A percentile compares a stretch with the other conserved stretches of the same genome.
Evolutionary conservation across 1,140 invertebrate genomes (phyloP).

Genomic region (Oreohelix idahoensis): DNA sequence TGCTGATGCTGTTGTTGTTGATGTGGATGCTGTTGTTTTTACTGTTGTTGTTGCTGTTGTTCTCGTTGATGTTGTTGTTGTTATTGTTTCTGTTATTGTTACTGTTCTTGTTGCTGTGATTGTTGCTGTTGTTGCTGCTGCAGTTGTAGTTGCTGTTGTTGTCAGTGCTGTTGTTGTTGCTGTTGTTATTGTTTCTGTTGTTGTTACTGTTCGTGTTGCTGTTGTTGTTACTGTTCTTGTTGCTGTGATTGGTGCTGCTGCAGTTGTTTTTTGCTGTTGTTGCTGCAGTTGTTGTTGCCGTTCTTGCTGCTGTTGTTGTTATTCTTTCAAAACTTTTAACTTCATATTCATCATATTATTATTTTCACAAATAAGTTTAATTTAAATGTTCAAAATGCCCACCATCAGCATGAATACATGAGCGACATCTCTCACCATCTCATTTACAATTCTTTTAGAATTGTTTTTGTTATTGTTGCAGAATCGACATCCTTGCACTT

Average conservation of each 20-base stretch:
- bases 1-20: neutral
- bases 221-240: neutral
- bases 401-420: too few relatives aligned
- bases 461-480: too few relatives aligned
- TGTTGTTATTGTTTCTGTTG: too few relatives aligned
- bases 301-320: neutral
- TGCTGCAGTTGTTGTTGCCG: neutral
- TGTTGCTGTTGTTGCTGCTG: neutral
- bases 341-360: too few relatives aligned
- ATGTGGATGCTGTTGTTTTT: neutral
- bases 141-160: neutral
- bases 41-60: neutral
- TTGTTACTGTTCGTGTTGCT: too few relatives aligned
- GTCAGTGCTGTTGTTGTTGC: too few relatives aligned
- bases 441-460: too few relatives aligned
- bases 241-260: neutral
- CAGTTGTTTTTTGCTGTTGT: neutral
- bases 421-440: too few relatives aligned
- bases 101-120: neutral
- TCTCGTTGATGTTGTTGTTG: neutral
- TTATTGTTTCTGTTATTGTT: neutral
- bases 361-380: too few relatives aligned
- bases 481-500: too few relatives aligned
- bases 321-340: too few relatives aligned
- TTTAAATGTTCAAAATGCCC: too few relatives aligned